Evolutionary conservation across 2,113 vertebrate genomes (phyloP), one percentile per base, ranked within the genome.

Genomic region (Pygoscelis antarcticus): DNA sequence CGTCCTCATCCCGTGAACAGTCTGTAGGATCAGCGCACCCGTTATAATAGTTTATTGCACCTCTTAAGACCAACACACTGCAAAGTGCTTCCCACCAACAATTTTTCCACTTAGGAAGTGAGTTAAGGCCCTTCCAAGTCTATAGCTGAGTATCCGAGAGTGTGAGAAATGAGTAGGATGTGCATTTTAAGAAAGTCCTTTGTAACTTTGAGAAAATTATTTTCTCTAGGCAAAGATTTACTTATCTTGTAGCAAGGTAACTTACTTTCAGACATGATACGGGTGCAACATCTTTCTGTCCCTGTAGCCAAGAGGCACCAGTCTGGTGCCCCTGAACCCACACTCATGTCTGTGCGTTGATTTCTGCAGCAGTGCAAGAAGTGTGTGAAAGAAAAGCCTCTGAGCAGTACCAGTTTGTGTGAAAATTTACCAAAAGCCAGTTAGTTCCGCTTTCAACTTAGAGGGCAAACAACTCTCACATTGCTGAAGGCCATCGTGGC

Each of bases 341-440:
- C 0, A 0, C 9, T 38, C 32, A 3, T 15, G 9, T 8, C 22
- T 27, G 12, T 13, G 11, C 14, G 9, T 22, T 57, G 78, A 32
- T 47, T 74, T 70, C 36, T 75, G 55, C 70, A 85, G 69, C 36
- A 87, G 49, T 27, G 32, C 44, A 55, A 69, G 44, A 47, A 4
- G 22, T 7, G 6, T 17, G 15, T 4, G 6, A 60, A 77, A 60
- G 15, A 23, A 76, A 83, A 87, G 11, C 21, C 16, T 25, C 65
- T 42, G 40, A 36, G 36, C 30, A 58, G 19, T 6, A 19, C 16
- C 2, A 23, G 25, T 13, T 5, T 60, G 13, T 7, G 4, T 30
- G 17, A 69, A 55, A 78, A 60, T 11, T 46, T 27, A 40, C 30
- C 32, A 36, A 4, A 64, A 78, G 13, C 9, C 29, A 21, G 21